Conservation (phyloP, 2,888 invertebrate genomes). For the Agonopterix subpropinquella region DNA sequence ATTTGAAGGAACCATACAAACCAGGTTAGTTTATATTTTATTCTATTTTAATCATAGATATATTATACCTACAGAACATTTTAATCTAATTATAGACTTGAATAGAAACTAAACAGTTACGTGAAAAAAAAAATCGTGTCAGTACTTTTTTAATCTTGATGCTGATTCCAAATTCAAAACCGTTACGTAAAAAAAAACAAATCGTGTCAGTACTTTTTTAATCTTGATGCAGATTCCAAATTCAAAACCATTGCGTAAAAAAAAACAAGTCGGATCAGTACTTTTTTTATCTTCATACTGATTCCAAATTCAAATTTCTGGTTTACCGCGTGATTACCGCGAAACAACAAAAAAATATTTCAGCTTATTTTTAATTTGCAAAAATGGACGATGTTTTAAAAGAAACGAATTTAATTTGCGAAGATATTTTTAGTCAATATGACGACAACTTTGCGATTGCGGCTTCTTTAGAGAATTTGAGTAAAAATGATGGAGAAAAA, state of each 20-base stretch:
- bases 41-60: not conserved
- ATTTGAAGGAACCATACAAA: slow-evolving; percentile 56
- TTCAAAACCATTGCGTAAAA: slow-evolving; percentile 10
- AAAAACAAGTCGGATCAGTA: not conserved
- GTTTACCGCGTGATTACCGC: slow-evolving; percentile 4
- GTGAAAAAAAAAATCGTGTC: not conserved
- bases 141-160: not conserved
- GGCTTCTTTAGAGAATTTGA: not conserved
- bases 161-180: slow-evolving; percentile 16
- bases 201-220: not conserved
- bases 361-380: slow-evolving; percentile 2
- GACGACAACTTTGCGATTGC: slow-evolving; percentile 34
- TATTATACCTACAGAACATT: no score
- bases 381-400: slow-evolving; percentile 25
- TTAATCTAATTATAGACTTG: no score
- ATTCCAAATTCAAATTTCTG: slow-evolving; percentile 14
- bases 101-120: not conserved
- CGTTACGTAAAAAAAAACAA: no score
- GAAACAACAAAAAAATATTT: not conserved
- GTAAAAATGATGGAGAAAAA: not conserved
- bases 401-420: slow-evolving; percentile 19
- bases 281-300: not conserved
- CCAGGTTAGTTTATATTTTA: slow-evolving; percentile 41
- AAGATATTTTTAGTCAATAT: slow-evolving; percentile 36
- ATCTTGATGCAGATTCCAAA: slow-evolving; percentile 9